Percentiles rank a stretch among this genome's conserved stretches.
Conservation (phyloP, 64 coral and sea anemone species). For the Pocillopora verrucosa region DNA sequence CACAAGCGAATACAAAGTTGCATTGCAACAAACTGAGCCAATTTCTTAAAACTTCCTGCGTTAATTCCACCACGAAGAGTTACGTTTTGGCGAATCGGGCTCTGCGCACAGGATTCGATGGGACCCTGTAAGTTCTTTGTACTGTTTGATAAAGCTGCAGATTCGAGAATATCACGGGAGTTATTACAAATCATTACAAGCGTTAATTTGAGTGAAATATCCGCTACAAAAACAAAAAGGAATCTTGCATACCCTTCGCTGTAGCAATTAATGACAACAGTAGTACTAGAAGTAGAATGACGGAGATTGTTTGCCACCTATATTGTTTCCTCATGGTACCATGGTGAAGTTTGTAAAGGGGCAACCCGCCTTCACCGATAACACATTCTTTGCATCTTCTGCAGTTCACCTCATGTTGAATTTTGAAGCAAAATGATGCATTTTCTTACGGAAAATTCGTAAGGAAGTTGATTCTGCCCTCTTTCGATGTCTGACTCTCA, state of each 20-base stretch:
- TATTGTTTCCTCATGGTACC: conserved; percentile 32
- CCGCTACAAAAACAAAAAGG: neutral
- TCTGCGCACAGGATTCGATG: conserved; percentile 86
- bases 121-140: conserved; percentile 59
- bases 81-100: conserved; percentile 84
- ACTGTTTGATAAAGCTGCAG: conserved; percentile 58
- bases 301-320: conserved; percentile 7
- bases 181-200: neutral
- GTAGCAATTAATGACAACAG: neutral
- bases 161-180: neutral
- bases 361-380: conserved; percentile 9
- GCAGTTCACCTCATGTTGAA: neutral
- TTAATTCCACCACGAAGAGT: conserved; percentile 91
- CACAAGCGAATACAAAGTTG: conserved; percentile 91
- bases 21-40: conserved; percentile 96
- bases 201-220: neutral
- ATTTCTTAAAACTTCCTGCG: conserved; percentile 89
- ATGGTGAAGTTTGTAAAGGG: conserved; percentile 6
- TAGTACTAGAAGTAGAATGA: conserved; percentile 17
- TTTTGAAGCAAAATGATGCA: neutral
- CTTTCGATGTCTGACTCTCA: neutral
- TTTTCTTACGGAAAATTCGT: neutral
- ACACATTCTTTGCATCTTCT: neutral
- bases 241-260: neutral
- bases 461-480: neutral